These are phyloP conservation scores for Melanotaenia boesemani DNA, from an alignment of 2,797 vertebrate genomes.

Conservation along the genomic window DNA sequence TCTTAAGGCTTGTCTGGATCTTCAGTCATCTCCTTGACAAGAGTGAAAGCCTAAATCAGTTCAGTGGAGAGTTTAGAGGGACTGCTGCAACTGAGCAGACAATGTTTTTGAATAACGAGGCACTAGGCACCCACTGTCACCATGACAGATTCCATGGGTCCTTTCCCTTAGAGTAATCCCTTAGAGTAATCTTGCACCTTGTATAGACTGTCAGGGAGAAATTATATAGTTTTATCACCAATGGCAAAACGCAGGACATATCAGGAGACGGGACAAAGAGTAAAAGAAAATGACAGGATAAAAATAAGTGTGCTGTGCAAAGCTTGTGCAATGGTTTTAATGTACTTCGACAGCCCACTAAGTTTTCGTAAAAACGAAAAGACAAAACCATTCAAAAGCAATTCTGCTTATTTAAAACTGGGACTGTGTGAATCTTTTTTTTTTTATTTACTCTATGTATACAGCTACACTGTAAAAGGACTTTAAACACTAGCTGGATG, in stretches of 20 bases:
- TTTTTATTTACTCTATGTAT: background rate
- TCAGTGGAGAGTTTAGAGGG: constrained; percentile 44
- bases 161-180: constrained; percentile 36
- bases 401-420: background rate
- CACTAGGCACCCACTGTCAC: constrained; percentile 32
- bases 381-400: background rate
- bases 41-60: constrained; percentile 29
- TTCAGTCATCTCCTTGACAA: constrained; percentile 59
- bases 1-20: constrained; percentile 45
- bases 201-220: constrained; percentile 30
- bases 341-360: too few species aligned
- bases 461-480: constrained; percentile 41
- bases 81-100: constrained; percentile 47
- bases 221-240: constrained; percentile 35
- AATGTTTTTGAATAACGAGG: constrained; percentile 17
- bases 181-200: constrained; percentile 32
- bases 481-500: constrained; percentile 16
- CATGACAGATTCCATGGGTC: constrained; percentile 39
- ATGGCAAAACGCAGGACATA: background rate
- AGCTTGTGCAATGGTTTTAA: background rate
- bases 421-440: constrained; percentile 1
- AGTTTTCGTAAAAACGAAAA: too few species aligned
- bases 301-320: background rate
- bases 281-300: background rate
- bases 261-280: background rate